These are phyloP conservation scores for Tyto alba DNA, from an alignment of 2,113 vertebrate genomes.

Conservation along the genomic window DNA sequence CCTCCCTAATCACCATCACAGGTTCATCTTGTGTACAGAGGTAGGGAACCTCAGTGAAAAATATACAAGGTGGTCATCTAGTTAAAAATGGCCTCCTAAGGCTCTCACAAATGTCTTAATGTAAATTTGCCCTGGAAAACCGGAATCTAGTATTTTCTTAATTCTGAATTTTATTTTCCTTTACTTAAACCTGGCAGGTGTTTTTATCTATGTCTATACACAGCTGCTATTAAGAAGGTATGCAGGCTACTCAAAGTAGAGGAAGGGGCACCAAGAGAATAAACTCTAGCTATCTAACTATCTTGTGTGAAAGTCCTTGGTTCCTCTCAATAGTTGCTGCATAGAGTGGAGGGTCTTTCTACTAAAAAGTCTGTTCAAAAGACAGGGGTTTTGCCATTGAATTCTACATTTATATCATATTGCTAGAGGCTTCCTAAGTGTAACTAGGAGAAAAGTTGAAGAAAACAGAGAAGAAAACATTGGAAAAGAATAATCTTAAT, in stretches of 20 bases:
- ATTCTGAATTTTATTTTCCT: background rate
- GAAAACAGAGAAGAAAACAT: background rate
- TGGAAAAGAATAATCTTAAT: background rate
- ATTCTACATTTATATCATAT: background rate
- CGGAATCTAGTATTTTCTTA: background rate
- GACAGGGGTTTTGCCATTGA: background rate
- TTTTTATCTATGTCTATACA: background rate
- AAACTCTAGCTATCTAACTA: background rate
- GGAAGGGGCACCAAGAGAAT: background rate
- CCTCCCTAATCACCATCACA: background rate
- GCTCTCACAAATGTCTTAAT: background rate
- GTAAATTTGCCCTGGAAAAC: background rate
- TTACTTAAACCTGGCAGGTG: background rate
- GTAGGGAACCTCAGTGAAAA: background rate
- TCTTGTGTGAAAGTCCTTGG: background rate
- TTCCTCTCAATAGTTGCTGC: background rate
- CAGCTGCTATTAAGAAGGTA: background rate
- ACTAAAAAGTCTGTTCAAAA: background rate
- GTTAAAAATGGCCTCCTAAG: background rate
- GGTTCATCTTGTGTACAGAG: background rate
- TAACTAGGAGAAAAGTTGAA: background rate
- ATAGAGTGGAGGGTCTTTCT: background rate
- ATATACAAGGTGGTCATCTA: background rate
- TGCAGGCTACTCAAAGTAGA: background rate
- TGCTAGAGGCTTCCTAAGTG: background rate